Evolutionary conservation across 2,113 vertebrate genomes (phyloP), one percentile per base, ranked within the genome.

Genomic region (Motacilla tschutschensis): DNA sequence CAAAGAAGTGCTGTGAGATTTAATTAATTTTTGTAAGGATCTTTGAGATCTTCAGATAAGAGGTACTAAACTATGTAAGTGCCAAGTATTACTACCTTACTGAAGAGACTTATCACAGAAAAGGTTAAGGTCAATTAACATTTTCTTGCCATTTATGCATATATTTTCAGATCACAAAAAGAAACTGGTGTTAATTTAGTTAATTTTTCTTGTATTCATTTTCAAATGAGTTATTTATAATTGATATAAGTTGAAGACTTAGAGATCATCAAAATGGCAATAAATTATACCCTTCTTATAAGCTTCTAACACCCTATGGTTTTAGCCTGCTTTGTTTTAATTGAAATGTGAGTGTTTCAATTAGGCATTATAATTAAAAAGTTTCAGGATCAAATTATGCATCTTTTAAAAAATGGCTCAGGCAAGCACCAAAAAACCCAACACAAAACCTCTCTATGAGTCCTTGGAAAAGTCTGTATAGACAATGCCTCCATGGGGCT

Each of bases 101-200:
- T 79, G 33, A 81, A 91, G 87, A 92, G 77, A 94, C 46, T 92
- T 93, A 84, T 86, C 82, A 76, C 40, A 71, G 80, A 50, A 93
- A 95, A 94, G 84, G 86, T 92, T 94, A 83, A 90, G 91, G 90
- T 95, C 81, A 92, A 92, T 95, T 95, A 94, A 87, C 78, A 94
- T 93, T 95, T 95, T 85, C 75, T 87, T 96, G 78, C 80, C 83
- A 92, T 93, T 83, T 83, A 72, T 75, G 51, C 31, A 29, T 70
- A 40, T 74, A 79, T 94, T 91, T 94, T 83, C 88, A 88, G 80
- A 92, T 92, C 69, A 88, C 77, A 90, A 86, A 93, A 87, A 88
- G 71, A 86, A 94, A 86, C 62, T 50, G 28, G 66, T 89, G 85
- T 87, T 69, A 87, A 77, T 95, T 95, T 90, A 87, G 89, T 84